Evolutionary conservation across 1,140 invertebrate genomes (phyloP), one percentile per base, ranked within the genome.

Genomic region (Ladona fulva): DNA sequence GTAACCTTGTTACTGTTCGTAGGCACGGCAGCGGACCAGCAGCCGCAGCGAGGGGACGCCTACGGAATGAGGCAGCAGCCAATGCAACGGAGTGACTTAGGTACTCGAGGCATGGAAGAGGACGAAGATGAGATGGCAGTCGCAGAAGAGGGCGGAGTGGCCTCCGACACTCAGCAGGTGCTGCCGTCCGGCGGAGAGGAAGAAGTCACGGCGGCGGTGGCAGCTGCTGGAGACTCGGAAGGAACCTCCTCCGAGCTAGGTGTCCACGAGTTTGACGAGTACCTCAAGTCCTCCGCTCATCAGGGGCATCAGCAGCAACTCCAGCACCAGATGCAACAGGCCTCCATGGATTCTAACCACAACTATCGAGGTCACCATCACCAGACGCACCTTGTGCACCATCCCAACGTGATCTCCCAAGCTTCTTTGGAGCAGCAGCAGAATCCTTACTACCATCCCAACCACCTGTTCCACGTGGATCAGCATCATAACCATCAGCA

Each of bases 191-290:
- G 10, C 25, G 19, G 52, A 77, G 76, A 24, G 25, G 24, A 73
- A 77, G 25, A 25, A 25, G 11, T 66, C 42, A 77, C 52, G 77
- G 25, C 25, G 79, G 75, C 24, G 44, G 52, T 19, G 16, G 52
- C 14, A 22, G 52, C 14, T 22, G 12, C 5, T 19, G 52, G 52
- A 66, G 16, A 66, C 3, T 66, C 52, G 3, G 52, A 22, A 16
- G 52, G 52, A 66, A 78, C 80, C 22, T 74, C 24, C 37, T 82
- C 86, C 10, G 88, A 90, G 77, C 86, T 91, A 0, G 90, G 90
- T 79, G 86, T 88, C 10, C 82, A 88, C 76, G 89, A 91, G 81
- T 89, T 90, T 77, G 90, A 91, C 80, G 91, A 92, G 81, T 91
- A 91, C 82, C 83, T 90, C 76, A 91, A 91, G 79, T 91, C 89